Percentiles rank a stretch among this genome's conserved stretches.
These are phyloP conservation scores for Macrotis lagotis DNA, from an alignment of 2,113 vertebrate species.

Conservation along the genomic window DNA sequence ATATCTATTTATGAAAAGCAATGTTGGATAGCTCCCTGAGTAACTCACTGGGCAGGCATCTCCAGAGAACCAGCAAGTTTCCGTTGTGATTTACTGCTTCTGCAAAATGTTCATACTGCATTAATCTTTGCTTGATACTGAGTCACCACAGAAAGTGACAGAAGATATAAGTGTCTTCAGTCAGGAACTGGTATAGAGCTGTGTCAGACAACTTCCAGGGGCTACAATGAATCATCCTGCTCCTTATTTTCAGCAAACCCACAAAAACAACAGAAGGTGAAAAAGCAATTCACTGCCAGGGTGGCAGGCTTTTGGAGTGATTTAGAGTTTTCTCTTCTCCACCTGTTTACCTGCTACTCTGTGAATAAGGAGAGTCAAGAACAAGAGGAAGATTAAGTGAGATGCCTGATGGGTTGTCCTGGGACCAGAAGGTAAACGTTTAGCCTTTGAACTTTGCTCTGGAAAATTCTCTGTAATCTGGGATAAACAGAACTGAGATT, in stretches of 20 bases:
- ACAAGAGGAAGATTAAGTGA: background rate
- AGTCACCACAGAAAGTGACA: conserved; percentile 64
- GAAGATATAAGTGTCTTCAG: conserved; percentile 69
- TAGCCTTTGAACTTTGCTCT: background rate
- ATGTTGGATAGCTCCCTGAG: background rate
- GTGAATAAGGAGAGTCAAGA: conserved; percentile 44
- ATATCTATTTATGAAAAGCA: conserved; percentile 29
- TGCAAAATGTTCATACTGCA: conserved; percentile 66
- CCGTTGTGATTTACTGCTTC: conserved; percentile 61
- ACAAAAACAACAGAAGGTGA: conserved; percentile 64
- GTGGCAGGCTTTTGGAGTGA: conserved; percentile 59
- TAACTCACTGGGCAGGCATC: conserved; percentile 38
- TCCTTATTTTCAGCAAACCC: conserved; percentile 66
- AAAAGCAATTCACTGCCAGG: conserved; percentile 42
- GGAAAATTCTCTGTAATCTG: background rate
- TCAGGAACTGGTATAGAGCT: conserved; percentile 61
- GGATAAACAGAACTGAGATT: background rate
- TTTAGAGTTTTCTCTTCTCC: conserved; percentile 56
- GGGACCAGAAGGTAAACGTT: background rate
- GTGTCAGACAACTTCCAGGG: conserved; percentile 51
- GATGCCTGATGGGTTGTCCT: background rate
- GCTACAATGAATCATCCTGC: conserved; percentile 69
- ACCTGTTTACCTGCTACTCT: conserved; percentile 29
- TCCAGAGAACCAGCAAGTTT: conserved; percentile 37
- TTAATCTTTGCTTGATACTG: conserved; percentile 66